Percentiles rank a stretch among this genome's conserved stretches.
These are phyloP conservation scores for Cheilinus undulatus DNA, from an alignment of 2,113 vertebrate species.

Conservation along the genomic window DNA sequence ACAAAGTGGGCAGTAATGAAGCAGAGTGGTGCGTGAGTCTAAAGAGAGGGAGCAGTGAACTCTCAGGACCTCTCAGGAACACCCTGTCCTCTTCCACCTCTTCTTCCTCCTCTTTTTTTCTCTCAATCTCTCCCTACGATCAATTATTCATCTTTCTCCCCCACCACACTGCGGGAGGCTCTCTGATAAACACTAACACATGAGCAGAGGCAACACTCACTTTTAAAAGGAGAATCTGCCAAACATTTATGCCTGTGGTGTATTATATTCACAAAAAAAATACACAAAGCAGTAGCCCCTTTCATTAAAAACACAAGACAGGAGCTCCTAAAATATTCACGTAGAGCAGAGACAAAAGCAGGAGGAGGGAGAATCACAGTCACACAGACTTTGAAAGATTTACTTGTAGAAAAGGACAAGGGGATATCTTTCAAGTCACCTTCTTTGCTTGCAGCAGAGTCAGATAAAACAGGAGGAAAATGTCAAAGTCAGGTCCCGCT, in stretches of 20 bases:
- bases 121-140: constrained; percentile 56
- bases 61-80: constrained; percentile 53
- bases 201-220: neutral
- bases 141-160: constrained; percentile 76
- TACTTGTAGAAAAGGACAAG: constrained; percentile 6
- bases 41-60: constrained; percentile 14
- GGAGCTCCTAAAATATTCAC: constrained; percentile 40
- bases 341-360: constrained; percentile 9
- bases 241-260: constrained; percentile 15
- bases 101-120: constrained; percentile 21
- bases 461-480: constrained; percentile 15
- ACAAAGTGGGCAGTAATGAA: neutral
- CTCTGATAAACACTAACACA: constrained; percentile 24
- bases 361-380: constrained; percentile 10
- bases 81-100: constrained; percentile 51
- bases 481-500: constrained; percentile 5
- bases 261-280: constrained; percentile 31
- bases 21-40: neutral
- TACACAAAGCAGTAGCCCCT: constrained; percentile 9
- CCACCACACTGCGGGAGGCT: constrained; percentile 45
- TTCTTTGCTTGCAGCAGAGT: neutral
- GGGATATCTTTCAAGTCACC: neutral
- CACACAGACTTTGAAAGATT: constrained; percentile 7
- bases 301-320: constrained; percentile 42
- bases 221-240: constrained; percentile 31